A percentile compares a stretch with the other conserved stretches of the same genome.
phyloP scores from a whole-genome alignment of 2,797 vertebrate genomes.

The Dicrostonyx torquatus region DNA sequence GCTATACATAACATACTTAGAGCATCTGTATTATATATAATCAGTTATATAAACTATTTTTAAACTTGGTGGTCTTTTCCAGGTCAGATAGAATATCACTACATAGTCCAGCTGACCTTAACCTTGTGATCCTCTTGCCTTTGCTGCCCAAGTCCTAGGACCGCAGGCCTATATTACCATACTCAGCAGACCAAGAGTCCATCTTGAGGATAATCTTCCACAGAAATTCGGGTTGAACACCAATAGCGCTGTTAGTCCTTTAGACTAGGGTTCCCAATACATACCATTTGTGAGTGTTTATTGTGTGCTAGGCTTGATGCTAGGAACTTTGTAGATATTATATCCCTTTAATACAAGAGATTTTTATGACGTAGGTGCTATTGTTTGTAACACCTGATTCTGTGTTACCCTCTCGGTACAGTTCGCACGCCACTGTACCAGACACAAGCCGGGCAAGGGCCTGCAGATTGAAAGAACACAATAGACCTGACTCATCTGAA shows the following conservation, averaged over 20 bases:
- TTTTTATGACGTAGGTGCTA: not conserved
- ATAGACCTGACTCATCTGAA: too few species aligned
- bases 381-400: too few species aligned
- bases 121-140: not conserved
- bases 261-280: not conserved
- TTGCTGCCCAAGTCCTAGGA: not conserved
- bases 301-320: not conserved
- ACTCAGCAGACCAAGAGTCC: not conserved
- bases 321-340: not conserved
- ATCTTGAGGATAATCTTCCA: slow-evolving; percentile 14
- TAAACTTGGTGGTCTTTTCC: not conserved
- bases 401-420: too few species aligned
- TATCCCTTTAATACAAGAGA: not conserved
- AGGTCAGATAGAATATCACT: not conserved
- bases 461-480: too few species aligned
- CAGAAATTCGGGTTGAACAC: not conserved
- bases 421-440: too few species aligned
- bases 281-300: not conserved
- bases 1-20: not conserved
- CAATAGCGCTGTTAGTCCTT: not conserved
- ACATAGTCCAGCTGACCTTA: not conserved
- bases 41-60: not conserved
- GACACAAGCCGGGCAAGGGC: too few species aligned
- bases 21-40: not conserved
- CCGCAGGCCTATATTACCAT: not conserved